phyloP scores from a whole-genome alignment of 1,140 invertebrate species.

The Tetramorium alpestre region DNA sequence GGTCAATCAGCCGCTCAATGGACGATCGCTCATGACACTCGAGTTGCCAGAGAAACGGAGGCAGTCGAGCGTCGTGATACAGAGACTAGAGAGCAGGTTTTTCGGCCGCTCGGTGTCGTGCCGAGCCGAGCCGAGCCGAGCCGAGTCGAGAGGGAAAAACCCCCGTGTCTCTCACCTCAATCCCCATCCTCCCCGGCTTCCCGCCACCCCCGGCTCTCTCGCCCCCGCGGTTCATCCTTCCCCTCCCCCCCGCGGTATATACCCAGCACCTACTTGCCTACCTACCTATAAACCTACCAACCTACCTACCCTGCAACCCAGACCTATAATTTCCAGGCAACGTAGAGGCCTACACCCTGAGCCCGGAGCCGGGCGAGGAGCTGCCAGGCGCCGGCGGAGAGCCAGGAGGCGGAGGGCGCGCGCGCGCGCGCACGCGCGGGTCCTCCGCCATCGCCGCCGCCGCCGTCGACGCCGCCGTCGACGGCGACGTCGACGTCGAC shows the following conservation, averaged over 20 bases:
- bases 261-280: neutral
- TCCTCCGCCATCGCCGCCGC: conserved; percentile 9
- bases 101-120: neutral
- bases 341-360: conserved; percentile 76
- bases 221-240: neutral
- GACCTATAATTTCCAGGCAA: conserved; percentile 80
- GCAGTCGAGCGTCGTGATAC: neutral
- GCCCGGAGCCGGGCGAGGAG: conserved; percentile 68
- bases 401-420: conserved; percentile 42
- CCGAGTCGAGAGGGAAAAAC: neutral
- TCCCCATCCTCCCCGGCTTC: neutral
- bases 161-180: neutral
- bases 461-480: neutral
- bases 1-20: neutral
- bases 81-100: conserved; percentile 7
- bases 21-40: neutral
- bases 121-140: neutral
- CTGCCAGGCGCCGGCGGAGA: conserved; percentile 42
- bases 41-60: neutral
- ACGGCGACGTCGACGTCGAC: neutral
- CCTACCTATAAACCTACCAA: neutral
- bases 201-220: neutral
- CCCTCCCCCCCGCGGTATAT: neutral
- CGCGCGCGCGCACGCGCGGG: conserved; percentile 61
- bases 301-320: conserved; percentile 80